These are phyloP conservation scores for Triops cancriformis DNA, from an alignment of 1,140 invertebrate species.

Conservation along the genomic window DNA sequence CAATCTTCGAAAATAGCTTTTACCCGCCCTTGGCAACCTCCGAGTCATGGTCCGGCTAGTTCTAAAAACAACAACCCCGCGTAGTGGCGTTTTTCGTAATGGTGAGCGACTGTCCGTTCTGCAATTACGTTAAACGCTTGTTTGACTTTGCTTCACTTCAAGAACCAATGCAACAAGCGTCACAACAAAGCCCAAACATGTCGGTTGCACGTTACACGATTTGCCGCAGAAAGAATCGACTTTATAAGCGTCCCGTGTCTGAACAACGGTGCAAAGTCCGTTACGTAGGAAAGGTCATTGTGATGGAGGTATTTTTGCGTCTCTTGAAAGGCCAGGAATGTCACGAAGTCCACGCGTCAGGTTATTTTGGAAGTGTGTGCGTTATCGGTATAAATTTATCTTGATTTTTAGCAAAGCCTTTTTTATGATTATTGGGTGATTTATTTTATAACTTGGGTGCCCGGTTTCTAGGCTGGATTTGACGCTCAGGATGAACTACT, in stretches of 20 bases:
- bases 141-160: background rate
- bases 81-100: background rate
- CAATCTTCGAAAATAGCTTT: slow-evolving; percentile 10
- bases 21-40: background rate
- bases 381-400: background rate
- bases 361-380: too few species aligned
- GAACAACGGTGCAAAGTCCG: too few species aligned
- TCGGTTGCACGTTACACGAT: too few species aligned
- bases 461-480: background rate
- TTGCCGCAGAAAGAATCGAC: too few species aligned
- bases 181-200: too few species aligned
- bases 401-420: background rate
- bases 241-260: too few species aligned
- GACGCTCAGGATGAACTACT: background rate
- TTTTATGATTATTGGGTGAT: background rate
- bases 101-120: background rate
- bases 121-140: background rate
- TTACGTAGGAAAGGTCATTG: too few species aligned
- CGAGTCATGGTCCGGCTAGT: background rate
- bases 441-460: background rate
- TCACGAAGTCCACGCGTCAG: too few species aligned
- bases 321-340: too few species aligned
- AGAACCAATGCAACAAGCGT: too few species aligned
- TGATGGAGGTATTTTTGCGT: too few species aligned
- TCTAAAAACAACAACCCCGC: background rate